These are phyloP conservation scores for Helogale parvula DNA, from an alignment of 2,113 vertebrate species.

Conservation along the genomic window DNA sequence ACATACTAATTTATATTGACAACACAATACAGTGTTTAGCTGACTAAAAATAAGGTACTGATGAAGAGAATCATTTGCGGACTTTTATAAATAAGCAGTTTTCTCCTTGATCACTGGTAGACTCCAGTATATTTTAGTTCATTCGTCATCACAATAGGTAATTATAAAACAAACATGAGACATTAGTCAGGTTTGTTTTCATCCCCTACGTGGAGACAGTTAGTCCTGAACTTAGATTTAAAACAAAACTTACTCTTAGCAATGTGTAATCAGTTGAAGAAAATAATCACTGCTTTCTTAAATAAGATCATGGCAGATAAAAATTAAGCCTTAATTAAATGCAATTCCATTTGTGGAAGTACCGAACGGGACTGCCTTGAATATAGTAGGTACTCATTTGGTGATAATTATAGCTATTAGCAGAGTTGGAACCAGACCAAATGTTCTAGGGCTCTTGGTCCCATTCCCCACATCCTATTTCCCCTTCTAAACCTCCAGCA, in stretches of 20 bases:
- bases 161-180: slow-evolving; percentile 18
- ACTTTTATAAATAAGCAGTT: slow-evolving; percentile 12
- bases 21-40: neutral
- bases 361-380: neutral
- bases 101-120: neutral
- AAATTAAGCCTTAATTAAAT: slow-evolving; percentile 56
- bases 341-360: neutral
- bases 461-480: neutral
- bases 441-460: neutral
- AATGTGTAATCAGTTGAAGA: slow-evolving; percentile 36
- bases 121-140: neutral
- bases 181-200: slow-evolving; percentile 40
- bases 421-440: neutral
- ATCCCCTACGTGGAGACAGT: slow-evolving; percentile 41
- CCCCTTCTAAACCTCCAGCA: neutral
- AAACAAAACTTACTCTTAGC: slow-evolving; percentile 34
- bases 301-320: slow-evolving; percentile 43
- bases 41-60: slow-evolving; percentile 16
- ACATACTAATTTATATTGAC: neutral
- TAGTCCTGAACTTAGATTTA: slow-evolving; percentile 12
- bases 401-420: slow-evolving; percentile 50
- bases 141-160: slow-evolving; percentile 24
- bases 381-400: neutral
- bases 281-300: neutral
- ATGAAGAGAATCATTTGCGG: neutral